Base-by-base conservation (phyloP, 2,888 invertebrate species). In the Epinotia brunnichana region DNA sequence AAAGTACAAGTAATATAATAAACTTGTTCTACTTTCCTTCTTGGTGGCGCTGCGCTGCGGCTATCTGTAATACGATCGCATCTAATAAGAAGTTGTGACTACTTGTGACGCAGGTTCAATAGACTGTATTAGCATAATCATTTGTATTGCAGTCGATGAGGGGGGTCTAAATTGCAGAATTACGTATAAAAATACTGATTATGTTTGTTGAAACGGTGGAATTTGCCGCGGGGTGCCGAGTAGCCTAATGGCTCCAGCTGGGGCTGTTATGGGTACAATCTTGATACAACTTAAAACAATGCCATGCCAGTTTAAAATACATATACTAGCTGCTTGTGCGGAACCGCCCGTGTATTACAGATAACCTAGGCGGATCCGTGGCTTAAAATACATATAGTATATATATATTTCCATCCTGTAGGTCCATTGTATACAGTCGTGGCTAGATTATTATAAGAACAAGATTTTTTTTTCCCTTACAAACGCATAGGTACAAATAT, bases 1-100 rank as follows among this genome's bases (percentile, higher is more conserved):
- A 72, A 66, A 60, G 67, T 53, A 68, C 61, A 68, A 63, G 62
- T 56, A 73, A 73, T 69, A 69, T 69, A 63, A 73, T 73, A 68
- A 63, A 59, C 57, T 73, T 63, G 69, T 68, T 69, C 62, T 73
- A 68, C 72, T 73, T 62, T 72, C 57, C 53, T 68, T 63, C 62
- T 66, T 59, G 70, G 59, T 56, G 62, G 73, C 68, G 73, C 57
- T 57, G 63, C 48, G 54, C 51, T 53, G 67, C 17, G 48, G 80
- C 81, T 86, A 87, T 87, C 86, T 82, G 79, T 86, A 87, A 87
- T 87, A 85, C 83, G 85, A 87, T 88, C 86, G 77, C 82, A 80
- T 84, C 83, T 82, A 83, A 86, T 87, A 87, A 85, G 84, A 84
- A 83, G 81, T 79, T 81, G 81, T 84, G 86, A 87, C 84, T 81